Conservation (phyloP, 1,140 invertebrate genomes). For the Hycleus cichorii region DNA sequence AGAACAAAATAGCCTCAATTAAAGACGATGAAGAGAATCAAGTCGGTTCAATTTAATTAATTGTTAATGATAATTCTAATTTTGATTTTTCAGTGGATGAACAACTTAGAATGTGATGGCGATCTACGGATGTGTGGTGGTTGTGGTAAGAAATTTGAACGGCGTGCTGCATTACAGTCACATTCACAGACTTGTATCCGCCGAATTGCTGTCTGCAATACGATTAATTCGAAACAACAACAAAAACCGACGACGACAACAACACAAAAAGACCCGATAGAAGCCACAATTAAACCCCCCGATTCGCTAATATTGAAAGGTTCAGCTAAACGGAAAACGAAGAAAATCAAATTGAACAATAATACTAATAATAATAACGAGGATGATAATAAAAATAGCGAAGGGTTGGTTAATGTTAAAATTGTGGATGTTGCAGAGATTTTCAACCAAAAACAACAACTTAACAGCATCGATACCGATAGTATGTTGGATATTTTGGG, state of each 20-base stretch:
- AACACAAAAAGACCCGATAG: constrained; percentile 11
- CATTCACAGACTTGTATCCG: constrained; percentile 49
- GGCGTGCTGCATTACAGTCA: constrained; percentile 55
- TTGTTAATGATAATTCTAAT: background rate
- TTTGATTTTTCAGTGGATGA: constrained; percentile 48
- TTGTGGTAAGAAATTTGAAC: constrained; percentile 59
- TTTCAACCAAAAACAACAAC: background rate
- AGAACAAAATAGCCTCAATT: constrained; percentile 32
- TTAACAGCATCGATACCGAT: background rate
- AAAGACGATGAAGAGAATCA: constrained; percentile 46
- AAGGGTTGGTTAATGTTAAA: background rate
- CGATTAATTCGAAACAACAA: constrained; percentile 14
- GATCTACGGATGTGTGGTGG: constrained; percentile 55
- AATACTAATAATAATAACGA: background rate
- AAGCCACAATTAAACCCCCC: too few species aligned
- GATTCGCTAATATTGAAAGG: constrained; percentile 18
- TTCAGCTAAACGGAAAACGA: constrained; percentile 24
- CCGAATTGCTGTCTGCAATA: constrained; percentile 36
- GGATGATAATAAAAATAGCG: background rate
- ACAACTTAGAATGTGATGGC: constrained; percentile 49
- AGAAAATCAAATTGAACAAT: background rate
- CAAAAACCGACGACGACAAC: constrained; percentile 22
- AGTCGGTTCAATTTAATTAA: constrained; percentile 21
- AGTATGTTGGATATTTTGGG: background rate
- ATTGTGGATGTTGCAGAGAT: background rate